These are phyloP conservation scores for Heliconius himera DNA, from an alignment of 1,140 invertebrate species.

Conservation along the genomic window DNA sequence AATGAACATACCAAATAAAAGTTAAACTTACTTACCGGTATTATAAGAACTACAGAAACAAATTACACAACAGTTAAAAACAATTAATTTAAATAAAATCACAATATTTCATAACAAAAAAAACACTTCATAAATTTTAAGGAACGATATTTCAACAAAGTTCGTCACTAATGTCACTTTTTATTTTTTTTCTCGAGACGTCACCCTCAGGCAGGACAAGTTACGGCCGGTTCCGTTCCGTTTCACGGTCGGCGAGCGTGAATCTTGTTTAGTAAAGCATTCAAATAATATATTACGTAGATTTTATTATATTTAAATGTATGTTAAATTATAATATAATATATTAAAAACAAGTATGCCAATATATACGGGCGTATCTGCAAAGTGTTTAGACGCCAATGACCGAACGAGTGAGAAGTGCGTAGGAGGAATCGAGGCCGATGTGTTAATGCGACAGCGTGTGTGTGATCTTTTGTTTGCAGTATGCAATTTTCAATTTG, in stretches of 20 bases:
- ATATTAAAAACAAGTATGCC: not conserved
- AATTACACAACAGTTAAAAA: constrained; percentile 29
- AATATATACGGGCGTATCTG: constrained; percentile 41
- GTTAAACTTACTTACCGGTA: constrained; percentile 34
- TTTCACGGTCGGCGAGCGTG: constrained; percentile 61
- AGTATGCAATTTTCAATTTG: constrained; percentile 65
- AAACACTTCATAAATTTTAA: constrained; percentile 53
- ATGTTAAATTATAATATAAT: not conserved
- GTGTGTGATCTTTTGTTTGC: constrained; percentile 62
- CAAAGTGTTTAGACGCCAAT: constrained; percentile 56
- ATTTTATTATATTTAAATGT: constrained; percentile 37
- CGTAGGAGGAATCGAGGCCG: constrained; percentile 70
- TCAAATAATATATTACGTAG: constrained; percentile 43
- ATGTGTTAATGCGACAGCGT: constrained; percentile 57
- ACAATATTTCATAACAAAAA: constrained; percentile 34
- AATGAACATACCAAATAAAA: constrained; percentile 3
- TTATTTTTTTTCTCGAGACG: constrained; percentile 60
- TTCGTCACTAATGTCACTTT: constrained; percentile 63
- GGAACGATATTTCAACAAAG: constrained; percentile 39
- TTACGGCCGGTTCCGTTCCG: constrained; percentile 69
- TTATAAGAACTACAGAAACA: constrained; percentile 13
- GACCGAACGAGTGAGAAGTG: constrained; percentile 60
- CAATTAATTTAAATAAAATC: constrained; percentile 9
- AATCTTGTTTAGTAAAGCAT: constrained; percentile 50
- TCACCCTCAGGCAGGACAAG: constrained; percentile 46